phyloP scores from a whole-genome alignment of 2,888 invertebrate species.

The Polymixis lichenea region DNA sequence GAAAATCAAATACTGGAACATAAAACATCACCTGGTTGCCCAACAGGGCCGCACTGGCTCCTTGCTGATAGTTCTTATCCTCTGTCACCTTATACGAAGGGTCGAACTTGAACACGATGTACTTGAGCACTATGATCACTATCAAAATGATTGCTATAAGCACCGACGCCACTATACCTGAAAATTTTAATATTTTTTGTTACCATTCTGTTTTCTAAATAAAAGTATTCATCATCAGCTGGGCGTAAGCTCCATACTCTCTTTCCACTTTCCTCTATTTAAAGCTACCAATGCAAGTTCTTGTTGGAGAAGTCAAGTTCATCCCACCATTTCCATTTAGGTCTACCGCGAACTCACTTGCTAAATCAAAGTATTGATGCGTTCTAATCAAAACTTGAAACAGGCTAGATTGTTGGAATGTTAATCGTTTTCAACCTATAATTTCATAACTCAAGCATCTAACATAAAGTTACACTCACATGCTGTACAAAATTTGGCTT shows the following conservation, averaged over 20 bases:
- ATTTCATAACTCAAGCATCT: background rate
- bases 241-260: background rate
- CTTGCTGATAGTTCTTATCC: constrained; percentile 94
- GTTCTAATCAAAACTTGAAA: background rate
- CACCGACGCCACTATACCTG: constrained; percentile 96
- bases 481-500: background rate
- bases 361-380: background rate
- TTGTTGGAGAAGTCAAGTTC: background rate
- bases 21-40: constrained; percentile 89
- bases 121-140: constrained; percentile 96
- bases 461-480: background rate
- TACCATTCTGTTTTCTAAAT: background rate
- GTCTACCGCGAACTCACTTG: background rate
- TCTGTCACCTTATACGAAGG: constrained; percentile 98
- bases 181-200: constrained; percentile 42
- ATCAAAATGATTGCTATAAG: constrained; percentile 97
- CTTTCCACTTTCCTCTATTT: background rate
- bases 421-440: background rate
- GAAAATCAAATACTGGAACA: background rate
- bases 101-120: constrained; percentile 95
- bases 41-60: constrained; percentile 94
- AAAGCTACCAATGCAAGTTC: background rate
- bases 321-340: background rate
- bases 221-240: background rate
- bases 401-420: background rate